These are phyloP conservation scores for Dryobota labecula DNA, from an alignment of 2,888 invertebrate species.

Conservation along the genomic window DNA sequence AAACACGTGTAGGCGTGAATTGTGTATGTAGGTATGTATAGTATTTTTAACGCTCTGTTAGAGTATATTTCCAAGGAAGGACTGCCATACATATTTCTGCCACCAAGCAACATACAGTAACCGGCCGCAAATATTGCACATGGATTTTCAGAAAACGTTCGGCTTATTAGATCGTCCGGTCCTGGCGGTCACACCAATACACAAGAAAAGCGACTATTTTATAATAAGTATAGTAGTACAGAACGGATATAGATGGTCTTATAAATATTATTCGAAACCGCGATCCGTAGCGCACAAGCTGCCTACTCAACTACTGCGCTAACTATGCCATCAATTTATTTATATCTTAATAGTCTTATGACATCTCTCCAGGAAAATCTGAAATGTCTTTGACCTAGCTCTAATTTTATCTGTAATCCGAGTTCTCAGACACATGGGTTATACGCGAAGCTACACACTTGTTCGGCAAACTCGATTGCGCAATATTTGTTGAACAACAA, in stretches of 20 bases:
- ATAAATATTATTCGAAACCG: constrained; percentile 1
- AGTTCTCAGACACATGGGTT: constrained; percentile 19
- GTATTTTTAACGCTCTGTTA: background rate
- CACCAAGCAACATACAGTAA: background rate
- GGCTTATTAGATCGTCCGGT: too few relatives aligned
- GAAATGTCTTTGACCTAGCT: constrained; percentile 61
- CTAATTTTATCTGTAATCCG: constrained; percentile 45
- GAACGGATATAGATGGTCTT: background rate
- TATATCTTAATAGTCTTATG: constrained; percentile 40
- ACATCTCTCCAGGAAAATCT: constrained; percentile 39
- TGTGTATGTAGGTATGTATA: background rate
- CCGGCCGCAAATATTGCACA: too few relatives aligned
- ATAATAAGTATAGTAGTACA: background rate
- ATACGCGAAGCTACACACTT: background rate
- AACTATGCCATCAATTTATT: constrained; percentile 34
- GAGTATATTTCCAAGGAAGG: background rate
- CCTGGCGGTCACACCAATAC: too few relatives aligned
- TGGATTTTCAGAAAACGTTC: too few relatives aligned
- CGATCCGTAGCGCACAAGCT: constrained; percentile 1
- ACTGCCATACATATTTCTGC: background rate
- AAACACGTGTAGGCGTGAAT: background rate
- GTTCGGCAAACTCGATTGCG: background rate
- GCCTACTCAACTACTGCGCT: background rate
- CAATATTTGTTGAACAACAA: background rate
- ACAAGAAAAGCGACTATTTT: background rate